Evolutionary conservation across 64 coral and sea anemone species (phyloP), one percentile per base, ranked within the genome.

Genomic region (Orbicella faveolata): DNA sequence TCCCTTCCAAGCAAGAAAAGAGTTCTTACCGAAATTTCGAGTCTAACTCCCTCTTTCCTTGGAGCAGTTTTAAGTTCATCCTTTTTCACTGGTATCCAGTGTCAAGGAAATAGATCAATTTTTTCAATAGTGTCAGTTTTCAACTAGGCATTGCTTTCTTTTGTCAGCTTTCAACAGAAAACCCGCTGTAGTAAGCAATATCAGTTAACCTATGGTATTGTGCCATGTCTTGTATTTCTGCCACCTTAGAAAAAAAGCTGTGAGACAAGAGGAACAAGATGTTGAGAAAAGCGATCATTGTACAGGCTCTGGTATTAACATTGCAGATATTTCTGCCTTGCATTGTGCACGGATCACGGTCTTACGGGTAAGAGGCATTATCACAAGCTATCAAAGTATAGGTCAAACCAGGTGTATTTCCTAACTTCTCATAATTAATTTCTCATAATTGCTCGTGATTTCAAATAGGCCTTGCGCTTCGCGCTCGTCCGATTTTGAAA

Each of bases 301-400:
- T 33, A 25, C 69, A 73, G 69, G 20, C 21, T 25, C 20, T 73
- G n/a, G 72, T 12, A 74, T 74, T 74, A 74, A 36, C 36, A 34
- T 74, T 74, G 72, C 72, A 74, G 72, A 74, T 34, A 34, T 74
- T 74, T 34, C n/a, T 74, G 72, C 72, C 72, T 25, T 74, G 72
- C 25, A 74, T 34, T 7, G 72, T 74, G 30, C 72, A 9, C 34
- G 44, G 44, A 48, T 34, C 72, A 34, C 72, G 72, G 36, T 74
- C 72, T 34, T 34, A 74, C 72, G n/a, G n/a, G 72, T 74, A 74
- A 9, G 30, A 74, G n/a, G 72, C 34, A 34, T 74, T 6, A 30
- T 30, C 30, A 30, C 30, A 30, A 30, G 30, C 30, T 30, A 30
- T 30, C 30, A 30, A 30, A 30, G 30, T 30, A 30, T 30, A 30